Evolutionary conservation across 2,113 vertebrate species (phyloP).

Genomic region (Mus pahari): DNA sequence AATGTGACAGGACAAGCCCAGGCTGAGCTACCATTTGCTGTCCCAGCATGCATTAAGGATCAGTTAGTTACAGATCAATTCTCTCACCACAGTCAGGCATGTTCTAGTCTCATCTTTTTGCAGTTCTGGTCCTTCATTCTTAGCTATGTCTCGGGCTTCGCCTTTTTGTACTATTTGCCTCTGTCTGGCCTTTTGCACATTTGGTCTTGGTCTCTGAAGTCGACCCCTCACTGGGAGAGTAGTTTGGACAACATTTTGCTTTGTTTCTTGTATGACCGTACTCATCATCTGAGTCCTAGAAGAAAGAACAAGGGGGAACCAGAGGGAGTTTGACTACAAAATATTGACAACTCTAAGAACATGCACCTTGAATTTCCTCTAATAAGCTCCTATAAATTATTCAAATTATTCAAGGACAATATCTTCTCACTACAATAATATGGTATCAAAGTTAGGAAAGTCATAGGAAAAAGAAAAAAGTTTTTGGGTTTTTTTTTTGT

Average conservation of each 20-base stretch:
- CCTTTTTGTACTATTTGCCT: conserved; percentile 65
- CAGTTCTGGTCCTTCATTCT: conserved; percentile 48
- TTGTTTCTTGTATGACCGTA: conserved; percentile 64
- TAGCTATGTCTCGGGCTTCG: conserved; percentile 23
- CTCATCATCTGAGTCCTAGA: conserved; percentile 39
- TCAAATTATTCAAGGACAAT: conserved; percentile 22
- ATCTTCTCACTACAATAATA: conserved; percentile 20
- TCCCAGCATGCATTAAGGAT: conserved; percentile 2
- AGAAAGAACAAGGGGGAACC: background rate
- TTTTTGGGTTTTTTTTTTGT: too few relatives aligned
- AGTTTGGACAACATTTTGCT: conserved; percentile 61
- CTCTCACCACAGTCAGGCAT: conserved; percentile 71
- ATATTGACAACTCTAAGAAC: conserved; percentile 40
- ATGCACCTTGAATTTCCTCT: conserved; percentile 17
- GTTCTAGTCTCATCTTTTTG: conserved; percentile 65
- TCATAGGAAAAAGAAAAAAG: background rate
- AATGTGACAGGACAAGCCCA: background rate
- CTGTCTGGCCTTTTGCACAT: conserved; percentile 74
- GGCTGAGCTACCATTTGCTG: background rate
- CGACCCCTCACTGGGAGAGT: conserved; percentile 16
- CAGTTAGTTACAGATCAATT: background rate
- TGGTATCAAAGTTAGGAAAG: background rate
- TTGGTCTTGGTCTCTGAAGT: conserved; percentile 84
- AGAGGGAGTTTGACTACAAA: background rate
- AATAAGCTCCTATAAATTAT: conserved; percentile 15